A percentile compares a stretch with the other conserved stretches of the same genome.
Conservation (phyloP, 2,797 vertebrate species). For the Sebastes matsubarae region DNA sequence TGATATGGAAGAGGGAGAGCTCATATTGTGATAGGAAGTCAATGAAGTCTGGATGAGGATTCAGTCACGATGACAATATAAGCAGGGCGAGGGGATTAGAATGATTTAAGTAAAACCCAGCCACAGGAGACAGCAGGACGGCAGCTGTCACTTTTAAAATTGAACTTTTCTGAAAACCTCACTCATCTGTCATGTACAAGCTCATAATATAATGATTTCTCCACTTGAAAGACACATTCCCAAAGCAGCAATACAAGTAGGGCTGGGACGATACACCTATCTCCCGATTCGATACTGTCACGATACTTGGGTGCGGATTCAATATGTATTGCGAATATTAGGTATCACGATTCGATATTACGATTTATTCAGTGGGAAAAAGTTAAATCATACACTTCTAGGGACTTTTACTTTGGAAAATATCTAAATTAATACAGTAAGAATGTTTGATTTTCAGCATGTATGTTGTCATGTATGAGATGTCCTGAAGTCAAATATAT, state of each 20-base stretch:
- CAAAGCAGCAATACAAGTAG: neutral
- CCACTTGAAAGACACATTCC: neutral
- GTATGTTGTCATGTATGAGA: too few relatives aligned
- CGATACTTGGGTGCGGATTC: too few relatives aligned
- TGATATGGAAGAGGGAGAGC: constrained; percentile 36
- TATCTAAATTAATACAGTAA: too few relatives aligned
- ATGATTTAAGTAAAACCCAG: neutral
- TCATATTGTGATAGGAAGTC: constrained; percentile 62
- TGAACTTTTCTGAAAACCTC: neutral
- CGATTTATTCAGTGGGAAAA: too few relatives aligned
- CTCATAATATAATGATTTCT: neutral
- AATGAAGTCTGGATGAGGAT: constrained; percentile 20
- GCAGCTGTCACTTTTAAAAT: neutral
- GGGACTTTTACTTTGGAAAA: too few relatives aligned
- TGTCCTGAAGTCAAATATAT: too few relatives aligned
- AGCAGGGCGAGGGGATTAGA: neutral
- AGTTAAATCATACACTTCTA: too few relatives aligned
- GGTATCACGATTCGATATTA: too few relatives aligned
- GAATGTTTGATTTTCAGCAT: too few relatives aligned
- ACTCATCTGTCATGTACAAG: neutral
- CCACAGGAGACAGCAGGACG: neutral
- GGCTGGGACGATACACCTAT: too few relatives aligned
- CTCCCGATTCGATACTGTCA: too few relatives aligned
- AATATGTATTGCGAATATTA: too few relatives aligned
- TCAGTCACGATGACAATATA: neutral